Evolutionary conservation across 2,888 invertebrate genomes (phyloP).

Genomic region (Caenorhabditis parvicauda): DNA sequence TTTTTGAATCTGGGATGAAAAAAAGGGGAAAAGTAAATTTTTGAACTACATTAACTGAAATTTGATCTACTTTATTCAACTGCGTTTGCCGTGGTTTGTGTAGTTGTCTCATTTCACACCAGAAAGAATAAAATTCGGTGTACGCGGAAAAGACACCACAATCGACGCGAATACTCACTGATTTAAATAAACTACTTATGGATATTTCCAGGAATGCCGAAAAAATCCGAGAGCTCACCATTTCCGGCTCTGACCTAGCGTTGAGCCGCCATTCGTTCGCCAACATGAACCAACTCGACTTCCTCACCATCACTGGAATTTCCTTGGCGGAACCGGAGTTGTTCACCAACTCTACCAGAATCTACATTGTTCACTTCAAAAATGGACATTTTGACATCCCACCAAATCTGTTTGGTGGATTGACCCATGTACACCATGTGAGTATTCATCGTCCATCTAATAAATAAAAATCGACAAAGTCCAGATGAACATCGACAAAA

Average conservation of each 20-base stretch:
- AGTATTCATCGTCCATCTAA: no score
- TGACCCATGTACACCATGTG: no score
- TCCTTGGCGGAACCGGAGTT: slow-evolving; percentile 35
- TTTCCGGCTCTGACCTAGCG: slow-evolving; percentile 34
- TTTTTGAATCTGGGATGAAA: no score
- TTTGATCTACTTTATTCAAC: no score
- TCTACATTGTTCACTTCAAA: slow-evolving; percentile 33
- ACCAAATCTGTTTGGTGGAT: slow-evolving; percentile 21
- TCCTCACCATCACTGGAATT: slow-evolving; percentile 34
- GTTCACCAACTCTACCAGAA: slow-evolving; percentile 37
- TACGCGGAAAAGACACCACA: background rate
- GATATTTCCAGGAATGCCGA: slow-evolving; percentile 19
- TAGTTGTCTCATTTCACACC: background rate
- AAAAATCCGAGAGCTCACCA: slow-evolving; percentile 33
- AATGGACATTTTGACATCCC: slow-evolving; percentile 36
- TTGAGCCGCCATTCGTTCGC: slow-evolving; percentile 30
- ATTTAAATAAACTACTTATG: background rate
- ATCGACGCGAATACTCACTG: background rate
- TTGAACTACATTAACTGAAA: no score
- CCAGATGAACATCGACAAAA: no score
- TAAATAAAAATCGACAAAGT: no score
- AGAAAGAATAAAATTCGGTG: background rate
- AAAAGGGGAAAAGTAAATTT: no score
- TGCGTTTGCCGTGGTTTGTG: background rate
- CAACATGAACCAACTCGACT: slow-evolving; percentile 38